Conservation (phyloP, 2,888 invertebrate species). For the Ypsolopha scabrella region DNA sequence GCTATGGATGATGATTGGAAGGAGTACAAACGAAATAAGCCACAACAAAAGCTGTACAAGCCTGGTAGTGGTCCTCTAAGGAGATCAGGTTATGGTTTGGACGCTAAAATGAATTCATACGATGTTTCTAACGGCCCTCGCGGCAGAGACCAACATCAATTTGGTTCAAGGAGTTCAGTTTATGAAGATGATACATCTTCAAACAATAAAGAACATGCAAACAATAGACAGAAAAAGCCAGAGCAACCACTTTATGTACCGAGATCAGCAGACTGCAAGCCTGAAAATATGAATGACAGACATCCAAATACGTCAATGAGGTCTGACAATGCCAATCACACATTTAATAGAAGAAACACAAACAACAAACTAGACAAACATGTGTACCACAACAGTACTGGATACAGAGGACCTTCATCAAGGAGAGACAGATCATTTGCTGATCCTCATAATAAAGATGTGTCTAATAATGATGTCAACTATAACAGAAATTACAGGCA, state of each 20-base stretch:
- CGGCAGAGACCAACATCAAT: constrained; percentile 37
- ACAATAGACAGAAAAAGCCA: constrained; percentile 47
- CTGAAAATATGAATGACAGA: constrained; percentile 35
- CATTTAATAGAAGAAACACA: constrained; percentile 42
- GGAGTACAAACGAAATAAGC: constrained; percentile 73
- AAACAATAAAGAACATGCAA: constrained; percentile 31
- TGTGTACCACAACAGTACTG: constrained; percentile 27
- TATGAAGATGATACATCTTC: constrained; percentile 35
- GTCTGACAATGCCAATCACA: constrained; percentile 57
- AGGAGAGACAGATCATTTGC: constrained; percentile 45
- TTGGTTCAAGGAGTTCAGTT: constrained; percentile 52
- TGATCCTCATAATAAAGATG: constrained; percentile 39
- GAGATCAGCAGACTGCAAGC: constrained; percentile 38
- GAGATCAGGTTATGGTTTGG: constrained; percentile 73
- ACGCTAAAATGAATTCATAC: constrained; percentile 66
- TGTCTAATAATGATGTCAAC: constrained; percentile 44
- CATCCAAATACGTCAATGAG: constrained; percentile 34
- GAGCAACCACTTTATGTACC: constrained; percentile 59
- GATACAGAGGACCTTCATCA: constrained; percentile 34
- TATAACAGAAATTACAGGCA: constrained; percentile 60
- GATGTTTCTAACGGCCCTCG: constrained; percentile 38
- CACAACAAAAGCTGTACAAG: constrained; percentile 78
- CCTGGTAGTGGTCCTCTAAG: constrained; percentile 82
- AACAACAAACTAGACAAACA: constrained; percentile 38
- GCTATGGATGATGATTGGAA: constrained; percentile 69